These are phyloP conservation scores for Diprion similis DNA, from an alignment of 1,140 invertebrate genomes.

Conservation along the genomic window DNA sequence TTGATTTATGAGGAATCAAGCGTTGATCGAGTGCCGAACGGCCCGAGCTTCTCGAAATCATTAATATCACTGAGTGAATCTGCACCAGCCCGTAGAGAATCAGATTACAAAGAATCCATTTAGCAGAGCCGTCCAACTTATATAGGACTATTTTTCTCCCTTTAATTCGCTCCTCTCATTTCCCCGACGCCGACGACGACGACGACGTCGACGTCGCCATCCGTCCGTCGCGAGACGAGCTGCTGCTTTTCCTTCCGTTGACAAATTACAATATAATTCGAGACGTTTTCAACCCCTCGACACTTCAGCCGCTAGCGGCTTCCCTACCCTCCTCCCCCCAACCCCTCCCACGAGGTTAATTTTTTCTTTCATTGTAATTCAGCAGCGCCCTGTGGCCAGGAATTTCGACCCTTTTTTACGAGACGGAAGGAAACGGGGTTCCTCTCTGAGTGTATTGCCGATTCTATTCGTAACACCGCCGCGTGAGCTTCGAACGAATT, in stretches of 20 bases:
- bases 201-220: no score
- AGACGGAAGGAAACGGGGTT: no score
- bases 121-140: not conserved
- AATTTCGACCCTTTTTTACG: no score
- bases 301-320: not conserved
- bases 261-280: conserved; percentile 6
- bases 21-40: no score
- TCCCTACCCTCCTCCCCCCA: not conserved
- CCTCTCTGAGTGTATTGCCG: no score
- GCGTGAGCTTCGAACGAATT: no score
- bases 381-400: no score
- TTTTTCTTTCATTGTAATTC: not conserved
- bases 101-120: conserved; percentile 7
- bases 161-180: not conserved
- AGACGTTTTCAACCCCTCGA: not conserved
- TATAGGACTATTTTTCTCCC: not conserved
- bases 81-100: not conserved
- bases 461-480: no score
- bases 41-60: not conserved
- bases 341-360: not conserved
- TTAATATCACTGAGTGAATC: conserved; percentile 1
- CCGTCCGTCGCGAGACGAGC: no score
- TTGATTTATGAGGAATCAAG: no score
- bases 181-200: no score
- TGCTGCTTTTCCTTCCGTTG: not conserved